Base-by-base conservation (phyloP, 1,140 invertebrate species). In the Amyelois transitella region DNA sequence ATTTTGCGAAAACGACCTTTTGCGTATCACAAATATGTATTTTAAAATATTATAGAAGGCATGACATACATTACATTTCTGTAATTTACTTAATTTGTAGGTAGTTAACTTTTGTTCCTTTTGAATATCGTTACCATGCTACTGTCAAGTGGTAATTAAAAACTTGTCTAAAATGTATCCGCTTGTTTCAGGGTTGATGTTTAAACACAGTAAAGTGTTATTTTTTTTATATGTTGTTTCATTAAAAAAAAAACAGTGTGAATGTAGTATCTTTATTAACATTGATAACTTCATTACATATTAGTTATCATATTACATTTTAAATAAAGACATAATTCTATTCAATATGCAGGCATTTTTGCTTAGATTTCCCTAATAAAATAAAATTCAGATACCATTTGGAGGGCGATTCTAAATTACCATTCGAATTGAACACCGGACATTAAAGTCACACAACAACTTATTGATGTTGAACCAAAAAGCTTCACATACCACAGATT, bases 121-220 rank as follows among this genome's bases (percentile, higher is more conserved):
- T 44, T 17, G 25, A n/a, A n/a, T n/a, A n/a, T n/a, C n/a, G 14
- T 44, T 44, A 6, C 6, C 18, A 44, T 44, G n/a, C n/a, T n/a
- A 38, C 32, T 38, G 8, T 38, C 32, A 38, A 38, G n/a, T n/a
- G n/a, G 18, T 49, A 20, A 18, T 49, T 8, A 19, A 49, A 21
- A 20, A 7, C 21, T 14, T 49, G 47, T 49, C 21, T 12, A 6
- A 22, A 5, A 24, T n/a, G 12, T 49, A 22, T 49, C 12, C 24
- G 20, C 19, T 32, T 38, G n/a, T 38, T 28, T 38, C 32, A 43
- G 43, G 20, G 17, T 38, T 38, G 6, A 38, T 38, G 32, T 38
- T 52, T 20, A 43, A 51, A 18, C 19, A 18, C 50, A 52, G 50
- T 52, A 52, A 52, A 43, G 25, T 43, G 32, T 52, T 38, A 52